These are phyloP conservation scores for Peromyscus eremicus DNA, from an alignment of 2,797 vertebrate genomes.

Conservation along the genomic window DNA sequence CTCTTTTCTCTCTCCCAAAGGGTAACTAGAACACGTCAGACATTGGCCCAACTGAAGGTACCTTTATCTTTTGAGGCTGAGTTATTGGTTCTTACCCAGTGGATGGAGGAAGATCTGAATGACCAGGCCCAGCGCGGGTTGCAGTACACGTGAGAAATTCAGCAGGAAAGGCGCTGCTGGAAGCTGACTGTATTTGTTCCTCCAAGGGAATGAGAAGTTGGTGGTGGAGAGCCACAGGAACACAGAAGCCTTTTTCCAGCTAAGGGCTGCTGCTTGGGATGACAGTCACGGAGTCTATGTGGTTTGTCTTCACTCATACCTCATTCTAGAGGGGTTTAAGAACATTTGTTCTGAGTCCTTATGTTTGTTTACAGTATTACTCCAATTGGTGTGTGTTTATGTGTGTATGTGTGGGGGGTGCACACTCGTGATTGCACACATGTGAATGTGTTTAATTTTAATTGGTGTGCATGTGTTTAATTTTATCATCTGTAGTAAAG, in stretches of 20 bases:
- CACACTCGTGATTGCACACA: background rate
- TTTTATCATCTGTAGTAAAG: background rate
- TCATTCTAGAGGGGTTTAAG: background rate
- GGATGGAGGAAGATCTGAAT: background rate
- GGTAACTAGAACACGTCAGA: background rate
- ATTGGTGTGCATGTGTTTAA: background rate
- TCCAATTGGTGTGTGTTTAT: background rate
- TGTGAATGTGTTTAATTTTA: background rate
- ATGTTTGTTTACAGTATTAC: background rate
- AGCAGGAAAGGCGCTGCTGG: background rate
- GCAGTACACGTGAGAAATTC: background rate
- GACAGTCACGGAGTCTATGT: background rate
- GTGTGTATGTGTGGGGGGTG: background rate
- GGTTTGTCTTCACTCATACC: background rate
- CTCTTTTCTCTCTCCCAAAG: background rate
- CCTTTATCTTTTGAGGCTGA: background rate
- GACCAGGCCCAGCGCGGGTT: too few relatives aligned
- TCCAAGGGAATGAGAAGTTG: background rate
- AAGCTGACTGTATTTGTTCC: background rate
- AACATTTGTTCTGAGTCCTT: background rate
- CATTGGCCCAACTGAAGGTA: background rate
- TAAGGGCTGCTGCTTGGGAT: background rate
- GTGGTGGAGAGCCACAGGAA: background rate
- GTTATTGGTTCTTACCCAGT: background rate
- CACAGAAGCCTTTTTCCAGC: background rate